phyloP scores from a whole-genome alignment of 2,888 invertebrate genomes.

The Lagria hirta region DNA sequence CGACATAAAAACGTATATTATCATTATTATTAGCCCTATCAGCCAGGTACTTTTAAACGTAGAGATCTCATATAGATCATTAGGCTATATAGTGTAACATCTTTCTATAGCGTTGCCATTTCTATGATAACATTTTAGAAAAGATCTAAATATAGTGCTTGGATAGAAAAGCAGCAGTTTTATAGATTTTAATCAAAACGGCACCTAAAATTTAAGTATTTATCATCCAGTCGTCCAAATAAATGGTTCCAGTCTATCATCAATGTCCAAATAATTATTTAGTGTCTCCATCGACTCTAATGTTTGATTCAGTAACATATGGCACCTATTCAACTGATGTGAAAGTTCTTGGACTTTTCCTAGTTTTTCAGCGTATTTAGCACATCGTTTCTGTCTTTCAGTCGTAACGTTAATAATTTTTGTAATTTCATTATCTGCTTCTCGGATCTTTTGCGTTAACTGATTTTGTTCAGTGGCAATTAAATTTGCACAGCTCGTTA shows the following conservation, averaged over 20 bases:
- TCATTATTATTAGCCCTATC: too few species aligned
- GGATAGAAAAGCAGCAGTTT: neutral
- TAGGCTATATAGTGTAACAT: too few species aligned
- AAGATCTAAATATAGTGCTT: too few species aligned
- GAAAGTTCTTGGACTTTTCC: slow-evolving; percentile 81
- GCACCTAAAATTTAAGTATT: too few species aligned
- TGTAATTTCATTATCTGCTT: slow-evolving; percentile 73
- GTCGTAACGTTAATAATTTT: slow-evolving; percentile 69
- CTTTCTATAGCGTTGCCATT: too few species aligned
- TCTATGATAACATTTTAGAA: too few species aligned
- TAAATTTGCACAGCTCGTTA: slow-evolving; percentile 79
- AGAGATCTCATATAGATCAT: too few species aligned
- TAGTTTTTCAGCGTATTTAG: slow-evolving; percentile 83
- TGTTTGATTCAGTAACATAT: slow-evolving; percentile 79
- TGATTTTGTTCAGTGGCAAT: slow-evolving; percentile 78
- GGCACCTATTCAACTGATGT: slow-evolving; percentile 79
- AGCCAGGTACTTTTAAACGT: too few species aligned
- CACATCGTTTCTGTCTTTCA: slow-evolving; percentile 82
- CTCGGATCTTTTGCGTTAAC: slow-evolving; percentile 72
- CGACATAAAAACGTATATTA: too few species aligned
- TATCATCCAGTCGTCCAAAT: slow-evolving; percentile 77
- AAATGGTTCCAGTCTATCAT: slow-evolving; percentile 84
- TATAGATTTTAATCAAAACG: neutral
- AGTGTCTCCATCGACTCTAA: slow-evolving; percentile 82
- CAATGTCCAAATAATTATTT: slow-evolving; percentile 78